These are phyloP conservation scores for Thamnophis sirtalis DNA, from an alignment of 2,113 vertebrate species.

Conservation along the genomic window DNA sequence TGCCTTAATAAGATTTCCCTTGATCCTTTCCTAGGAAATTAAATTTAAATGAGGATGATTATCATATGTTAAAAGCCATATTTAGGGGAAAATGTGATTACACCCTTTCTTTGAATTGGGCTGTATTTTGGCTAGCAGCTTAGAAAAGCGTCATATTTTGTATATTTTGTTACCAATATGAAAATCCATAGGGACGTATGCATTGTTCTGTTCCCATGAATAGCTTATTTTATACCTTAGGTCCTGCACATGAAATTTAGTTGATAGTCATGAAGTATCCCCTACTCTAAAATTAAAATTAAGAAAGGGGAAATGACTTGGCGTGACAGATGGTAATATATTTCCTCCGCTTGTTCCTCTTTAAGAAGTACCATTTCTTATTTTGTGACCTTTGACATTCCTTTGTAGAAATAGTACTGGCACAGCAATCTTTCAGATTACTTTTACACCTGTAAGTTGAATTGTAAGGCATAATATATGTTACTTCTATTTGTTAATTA, in stretches of 20 bases:
- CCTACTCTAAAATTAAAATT: neutral
- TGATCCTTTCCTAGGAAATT: neutral
- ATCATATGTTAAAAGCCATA: neutral
- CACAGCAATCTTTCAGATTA: neutral
- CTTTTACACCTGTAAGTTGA: neutral
- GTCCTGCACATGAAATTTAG: neutral
- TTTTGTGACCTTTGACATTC: neutral
- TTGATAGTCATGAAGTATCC: neutral
- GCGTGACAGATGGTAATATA: neutral
- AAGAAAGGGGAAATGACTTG: neutral
- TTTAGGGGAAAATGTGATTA: neutral
- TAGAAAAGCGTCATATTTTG: neutral
- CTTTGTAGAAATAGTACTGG: neutral
- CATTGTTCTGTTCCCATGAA: neutral
- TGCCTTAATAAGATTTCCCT: neutral
- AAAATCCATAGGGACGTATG: neutral
- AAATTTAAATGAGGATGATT: neutral
- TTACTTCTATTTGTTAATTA: neutral
- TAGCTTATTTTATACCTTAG: neutral
- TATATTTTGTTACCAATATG: neutral
- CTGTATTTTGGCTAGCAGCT: neutral
- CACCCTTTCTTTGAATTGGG: neutral
- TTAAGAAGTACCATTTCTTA: neutral
- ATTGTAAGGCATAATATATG: neutral
- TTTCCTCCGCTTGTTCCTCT: neutral